phyloP scores from a whole-genome alignment of 2,113 vertebrate species.

The Cyprinodon variegatus region DNA sequence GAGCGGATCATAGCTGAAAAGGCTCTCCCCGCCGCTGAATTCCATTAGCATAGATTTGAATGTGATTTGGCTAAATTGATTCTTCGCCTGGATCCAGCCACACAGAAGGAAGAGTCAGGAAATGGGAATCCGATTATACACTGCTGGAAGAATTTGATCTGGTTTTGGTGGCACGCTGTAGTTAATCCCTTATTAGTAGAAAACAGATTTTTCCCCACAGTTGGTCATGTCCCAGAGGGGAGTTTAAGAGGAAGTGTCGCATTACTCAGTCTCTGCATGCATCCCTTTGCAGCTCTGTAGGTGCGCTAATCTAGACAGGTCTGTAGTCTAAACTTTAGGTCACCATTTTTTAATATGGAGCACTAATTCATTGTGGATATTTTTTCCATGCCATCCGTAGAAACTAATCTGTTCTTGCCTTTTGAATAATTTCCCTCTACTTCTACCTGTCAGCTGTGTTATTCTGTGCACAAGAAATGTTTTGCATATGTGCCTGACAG shows the following conservation, averaged over 20 bases:
- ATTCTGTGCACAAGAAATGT: background rate
- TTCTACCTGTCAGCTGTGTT: background rate
- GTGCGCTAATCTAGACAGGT: background rate
- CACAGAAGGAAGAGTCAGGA: slow-evolving; percentile 19
- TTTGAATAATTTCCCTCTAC: background rate
- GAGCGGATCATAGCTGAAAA: slow-evolving; percentile 30
- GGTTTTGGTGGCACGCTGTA: slow-evolving; percentile 20
- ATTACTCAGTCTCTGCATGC: slow-evolving; percentile 47
- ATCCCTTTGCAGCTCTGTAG: slow-evolving; percentile 5
- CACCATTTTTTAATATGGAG: background rate
- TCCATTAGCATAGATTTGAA: slow-evolving; percentile 65
- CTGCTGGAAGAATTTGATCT: slow-evolving; percentile 10
- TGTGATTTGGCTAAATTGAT: slow-evolving; percentile 47
- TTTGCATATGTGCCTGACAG: background rate
- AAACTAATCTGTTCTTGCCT: background rate
- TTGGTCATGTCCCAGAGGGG: slow-evolving; percentile 42
- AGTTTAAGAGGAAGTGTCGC: slow-evolving; percentile 29
- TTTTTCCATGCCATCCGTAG: background rate
- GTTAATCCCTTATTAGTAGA: slow-evolving; percentile 55
- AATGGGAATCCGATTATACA: slow-evolving; percentile 21
- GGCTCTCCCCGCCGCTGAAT: slow-evolving; percentile 37
- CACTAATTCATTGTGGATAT: background rate
- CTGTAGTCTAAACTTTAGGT: background rate
- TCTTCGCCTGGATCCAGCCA: slow-evolving; percentile 38
- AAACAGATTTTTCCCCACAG: slow-evolving; percentile 9